phyloP scores from a whole-genome alignment of 1,140 invertebrate genomes.

The Drosophila mayri region DNA sequence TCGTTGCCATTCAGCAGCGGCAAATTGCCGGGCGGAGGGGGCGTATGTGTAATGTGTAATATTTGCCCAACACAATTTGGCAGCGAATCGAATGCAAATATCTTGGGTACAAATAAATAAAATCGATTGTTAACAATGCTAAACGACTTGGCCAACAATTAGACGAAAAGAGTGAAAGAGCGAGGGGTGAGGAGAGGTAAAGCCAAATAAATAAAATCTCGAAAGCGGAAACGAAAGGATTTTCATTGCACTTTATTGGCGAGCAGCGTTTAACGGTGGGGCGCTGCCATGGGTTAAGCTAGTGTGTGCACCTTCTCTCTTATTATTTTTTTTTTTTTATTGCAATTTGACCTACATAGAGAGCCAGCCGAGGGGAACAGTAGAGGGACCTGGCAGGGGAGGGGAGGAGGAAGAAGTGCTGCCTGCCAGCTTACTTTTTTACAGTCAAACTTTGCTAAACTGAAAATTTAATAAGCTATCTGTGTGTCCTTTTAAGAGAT shows the following conservation, averaged over 20 bases:
- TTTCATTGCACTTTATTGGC: constrained; percentile 45
- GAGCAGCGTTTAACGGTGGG: constrained; percentile 29
- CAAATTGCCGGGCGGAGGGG: not conserved
- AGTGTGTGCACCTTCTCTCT: constrained; percentile 42
- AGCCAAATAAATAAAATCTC: constrained; percentile 33
- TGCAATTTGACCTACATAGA: constrained; percentile 60
- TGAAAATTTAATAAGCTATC: not conserved
- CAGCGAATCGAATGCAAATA: constrained; percentile 46
- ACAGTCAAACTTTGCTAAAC: not conserved
- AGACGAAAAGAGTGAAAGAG: constrained; percentile 6
- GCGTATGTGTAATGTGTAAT: constrained; percentile 64
- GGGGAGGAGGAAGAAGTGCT: too few species aligned
- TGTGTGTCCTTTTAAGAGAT: not conserved
- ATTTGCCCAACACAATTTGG: constrained; percentile 54
- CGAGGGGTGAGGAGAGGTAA: not conserved
- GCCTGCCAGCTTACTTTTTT: not conserved
- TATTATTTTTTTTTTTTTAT: constrained; percentile 22
- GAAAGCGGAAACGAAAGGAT: constrained; percentile 52
- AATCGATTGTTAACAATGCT: constrained; percentile 50
- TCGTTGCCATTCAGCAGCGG: constrained; percentile 14
- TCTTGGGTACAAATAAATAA: constrained; percentile 44
- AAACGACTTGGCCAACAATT: constrained; percentile 49
- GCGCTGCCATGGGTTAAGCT: constrained; percentile 42
- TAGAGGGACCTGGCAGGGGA: not conserved
- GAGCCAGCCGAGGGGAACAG: constrained; percentile 4